Evolutionary conservation across 2,113 vertebrate genomes (phyloP).

Genomic region (Addax nasomaculatus): DNA sequence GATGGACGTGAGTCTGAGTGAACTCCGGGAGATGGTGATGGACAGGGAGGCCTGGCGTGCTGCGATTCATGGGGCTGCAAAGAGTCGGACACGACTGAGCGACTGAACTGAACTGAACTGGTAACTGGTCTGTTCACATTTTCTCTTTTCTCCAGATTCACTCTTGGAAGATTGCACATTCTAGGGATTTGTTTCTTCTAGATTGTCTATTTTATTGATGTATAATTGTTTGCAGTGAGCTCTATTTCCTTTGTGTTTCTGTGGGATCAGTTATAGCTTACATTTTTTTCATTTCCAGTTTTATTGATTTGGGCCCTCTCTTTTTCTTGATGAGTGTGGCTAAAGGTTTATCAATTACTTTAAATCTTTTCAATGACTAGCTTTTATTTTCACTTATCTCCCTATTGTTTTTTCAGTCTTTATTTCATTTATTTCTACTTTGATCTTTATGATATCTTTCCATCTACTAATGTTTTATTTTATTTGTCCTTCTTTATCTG

Average conservation of each 20-base stretch:
- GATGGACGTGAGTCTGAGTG: no score
- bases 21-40: no score
- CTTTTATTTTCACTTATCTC: background rate
- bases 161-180: background rate
- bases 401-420: background rate
- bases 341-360: background rate
- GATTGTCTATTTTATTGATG: background rate
- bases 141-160: background rate
- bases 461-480: background rate
- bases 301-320: background rate
- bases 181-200: background rate
- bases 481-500: background rate
- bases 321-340: background rate
- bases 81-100: no score
- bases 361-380: background rate
- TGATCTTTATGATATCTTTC: background rate
- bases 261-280: background rate
- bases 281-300: background rate
- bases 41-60: no score
- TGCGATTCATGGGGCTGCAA: no score
- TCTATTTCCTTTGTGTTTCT: background rate
- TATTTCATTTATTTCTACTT: background rate
- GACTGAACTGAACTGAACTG: background rate
- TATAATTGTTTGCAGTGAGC: background rate
- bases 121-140: background rate